Base-by-base conservation (phyloP, 2,113 vertebrate genomes). In the Menidia beryllina region DNA sequence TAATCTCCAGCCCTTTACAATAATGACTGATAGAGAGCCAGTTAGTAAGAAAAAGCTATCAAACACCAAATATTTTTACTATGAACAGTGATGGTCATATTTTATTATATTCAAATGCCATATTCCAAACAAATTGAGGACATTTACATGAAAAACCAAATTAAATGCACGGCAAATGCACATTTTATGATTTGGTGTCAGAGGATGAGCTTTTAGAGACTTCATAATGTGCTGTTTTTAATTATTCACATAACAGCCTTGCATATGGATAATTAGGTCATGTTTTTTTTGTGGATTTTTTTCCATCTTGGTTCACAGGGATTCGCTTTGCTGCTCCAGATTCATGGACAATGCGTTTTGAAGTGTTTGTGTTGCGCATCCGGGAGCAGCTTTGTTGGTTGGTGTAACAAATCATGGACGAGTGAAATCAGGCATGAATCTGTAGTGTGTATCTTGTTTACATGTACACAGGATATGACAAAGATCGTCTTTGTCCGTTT, bases 261-360 rank as follows among this genome's bases (percentile, higher is more conserved):
- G 41, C 41, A 19, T 6, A 45, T 19, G 17, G 41, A 45, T 14
- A 45, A 45, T 45, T 19, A 19, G 1, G 17, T 45, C 17, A 14
- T 19, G 15, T 43, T 3, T 39, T 39, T 39, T 39, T 39, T 11
- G n/a, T n/a, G n/a, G n/a, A n/a, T n/a, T n/a, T 9, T 13, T 39
- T 9, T 9, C 2, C 12, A 41, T 11, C 17, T 41, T 15, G 17
- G 1, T 41, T n/a, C 5, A n/a, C 41, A 45, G 4, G 14, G 17
- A 45, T 45, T 45, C 8, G 4, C 19, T 43, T 43, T n/a, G 41
- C 17, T 27, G 51, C 60, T 55, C 30, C 20, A 54, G 10, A 38
- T 52, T 54, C 41, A 56, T 72, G 47, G 68, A 85, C 75, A 69
- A 77, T 69, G 56, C 30, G 75, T 20, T 1, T 7, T 14, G 23